Conservation (phyloP, 2,888 invertebrate genomes). For the Cephus spinipes region DNA sequence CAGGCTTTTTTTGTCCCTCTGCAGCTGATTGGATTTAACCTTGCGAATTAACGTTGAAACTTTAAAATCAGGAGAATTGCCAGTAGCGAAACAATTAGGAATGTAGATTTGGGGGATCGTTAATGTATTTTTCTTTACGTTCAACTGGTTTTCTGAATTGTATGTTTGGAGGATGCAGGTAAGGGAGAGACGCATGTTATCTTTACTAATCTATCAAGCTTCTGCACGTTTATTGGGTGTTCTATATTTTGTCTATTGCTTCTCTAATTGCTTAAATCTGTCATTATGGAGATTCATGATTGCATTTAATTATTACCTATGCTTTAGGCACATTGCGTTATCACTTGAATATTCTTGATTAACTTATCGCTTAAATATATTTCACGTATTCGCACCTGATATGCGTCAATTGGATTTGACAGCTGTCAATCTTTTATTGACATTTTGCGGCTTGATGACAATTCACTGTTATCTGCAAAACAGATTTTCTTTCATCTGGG, state of each 20-base stretch:
- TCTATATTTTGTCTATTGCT: not conserved
- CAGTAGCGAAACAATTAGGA: not conserved
- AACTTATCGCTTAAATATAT: not conserved
- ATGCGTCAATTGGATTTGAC: not conserved
- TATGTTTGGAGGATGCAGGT: not conserved
- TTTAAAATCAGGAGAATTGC: not conserved
- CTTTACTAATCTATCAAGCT: not conserved
- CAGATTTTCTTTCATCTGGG: constrained; percentile 21
- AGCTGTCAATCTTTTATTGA: constrained; percentile 1
- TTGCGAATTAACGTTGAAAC: not conserved
- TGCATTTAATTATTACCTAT: not conserved
- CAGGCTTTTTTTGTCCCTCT: not conserved
- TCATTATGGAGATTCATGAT: not conserved
- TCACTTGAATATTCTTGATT: not conserved
- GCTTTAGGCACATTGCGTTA: not conserved
- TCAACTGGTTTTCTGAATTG: not conserved
- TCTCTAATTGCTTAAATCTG: not conserved
- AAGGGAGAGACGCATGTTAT: not conserved
- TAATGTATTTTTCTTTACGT: not conserved
- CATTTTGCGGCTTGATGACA: not conserved
- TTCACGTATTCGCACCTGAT: not conserved
- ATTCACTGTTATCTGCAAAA: not conserved
- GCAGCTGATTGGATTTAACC: too few relatives aligned
- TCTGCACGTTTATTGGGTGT: not conserved
- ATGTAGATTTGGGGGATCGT: not conserved